Evolutionary conservation across 2,888 invertebrate species (phyloP), one percentile per base, ranked within the genome.

Genomic region (Lucinisca nassula): DNA sequence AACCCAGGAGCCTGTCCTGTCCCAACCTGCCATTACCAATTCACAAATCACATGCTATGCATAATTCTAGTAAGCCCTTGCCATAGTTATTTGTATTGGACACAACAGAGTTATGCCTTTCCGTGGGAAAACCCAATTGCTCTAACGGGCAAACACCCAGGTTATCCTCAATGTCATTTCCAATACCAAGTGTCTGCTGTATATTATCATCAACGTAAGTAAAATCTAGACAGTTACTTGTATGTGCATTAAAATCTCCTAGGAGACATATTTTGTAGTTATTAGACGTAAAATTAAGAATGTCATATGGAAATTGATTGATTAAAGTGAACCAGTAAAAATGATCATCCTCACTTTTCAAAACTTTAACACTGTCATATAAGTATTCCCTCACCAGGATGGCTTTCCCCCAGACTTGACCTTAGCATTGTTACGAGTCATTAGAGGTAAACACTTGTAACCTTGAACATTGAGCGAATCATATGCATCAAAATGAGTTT

Each of bases 201-300:
- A 61, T 61, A 61, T 61, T 30, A 30, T 24, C 30, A 61, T 61
- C 61, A 61, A 30, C 30, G 30, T 6, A 27, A 30, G 30, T 61
- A 61, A 61, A 61, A 21, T 61, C 61, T 27, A 27, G 30, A 17
- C 8, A 24, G 17, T 61, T 30, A 17, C 30, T 27, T 17, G 61
- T 61, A 61, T 61, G 61, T 8, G 61, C 27, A 30, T 61, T 61
- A 27, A 61, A 61, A 61, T 61, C 61, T 30, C 61, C 61, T 61
- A 61, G 30, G 17, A 61, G 61, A 17, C 61, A 61, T 4, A 61
- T 6, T 27, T 61, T 61, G 21, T 27, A 61, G 32, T 61, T 61
- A 8, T 61, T 30, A 30, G 61, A 24, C 3, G 61, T 12, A 61
- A 30, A 61, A 61, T 61, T 61, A 6, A 61, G 30, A 61, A 61